Evolutionary conservation across 2,113 vertebrate genomes (phyloP).

Genomic region (Otis tarda): DNA sequence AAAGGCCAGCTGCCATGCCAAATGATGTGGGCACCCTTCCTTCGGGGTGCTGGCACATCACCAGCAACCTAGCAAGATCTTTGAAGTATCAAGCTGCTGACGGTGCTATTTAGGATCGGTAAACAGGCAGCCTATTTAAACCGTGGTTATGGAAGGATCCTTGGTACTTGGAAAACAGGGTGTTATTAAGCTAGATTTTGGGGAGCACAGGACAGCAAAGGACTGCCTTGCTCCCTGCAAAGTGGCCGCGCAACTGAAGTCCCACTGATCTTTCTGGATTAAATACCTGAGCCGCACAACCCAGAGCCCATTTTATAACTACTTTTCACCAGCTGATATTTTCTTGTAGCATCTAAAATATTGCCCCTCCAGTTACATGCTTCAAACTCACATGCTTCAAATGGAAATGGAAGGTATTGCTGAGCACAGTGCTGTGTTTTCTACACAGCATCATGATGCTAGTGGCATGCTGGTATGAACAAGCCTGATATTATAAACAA

Average conservation of each 20-base stretch:
- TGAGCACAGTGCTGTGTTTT: not conserved
- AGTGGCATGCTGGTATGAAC: not conserved
- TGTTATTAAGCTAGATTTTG: not conserved
- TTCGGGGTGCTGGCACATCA: not conserved
- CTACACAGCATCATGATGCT: not conserved
- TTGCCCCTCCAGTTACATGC: not conserved
- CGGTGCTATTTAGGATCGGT: not conserved
- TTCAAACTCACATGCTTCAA: not conserved
- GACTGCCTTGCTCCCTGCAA: not conserved
- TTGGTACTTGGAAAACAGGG: not conserved
- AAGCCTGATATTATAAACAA: not conserved
- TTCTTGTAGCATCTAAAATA: not conserved
- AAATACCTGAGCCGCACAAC: not conserved
- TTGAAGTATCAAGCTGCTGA: slow-evolving; percentile 51
- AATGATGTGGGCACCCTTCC: not conserved
- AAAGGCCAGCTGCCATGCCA: not conserved
- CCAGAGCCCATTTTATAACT: not conserved
- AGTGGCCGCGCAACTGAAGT: not conserved
- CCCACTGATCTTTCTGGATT: not conserved
- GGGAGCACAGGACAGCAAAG: not conserved
- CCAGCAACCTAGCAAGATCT: not conserved
- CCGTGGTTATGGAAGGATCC: not conserved
- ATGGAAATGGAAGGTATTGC: not conserved
- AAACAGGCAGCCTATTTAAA: slow-evolving; percentile 10
- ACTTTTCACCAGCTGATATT: not conserved